Percentiles rank a stretch among this genome's conserved stretches.
Evolutionary conservation across 2,113 vertebrate genomes (phyloP).

Genomic region (Pelodiscus sinensis): DNA sequence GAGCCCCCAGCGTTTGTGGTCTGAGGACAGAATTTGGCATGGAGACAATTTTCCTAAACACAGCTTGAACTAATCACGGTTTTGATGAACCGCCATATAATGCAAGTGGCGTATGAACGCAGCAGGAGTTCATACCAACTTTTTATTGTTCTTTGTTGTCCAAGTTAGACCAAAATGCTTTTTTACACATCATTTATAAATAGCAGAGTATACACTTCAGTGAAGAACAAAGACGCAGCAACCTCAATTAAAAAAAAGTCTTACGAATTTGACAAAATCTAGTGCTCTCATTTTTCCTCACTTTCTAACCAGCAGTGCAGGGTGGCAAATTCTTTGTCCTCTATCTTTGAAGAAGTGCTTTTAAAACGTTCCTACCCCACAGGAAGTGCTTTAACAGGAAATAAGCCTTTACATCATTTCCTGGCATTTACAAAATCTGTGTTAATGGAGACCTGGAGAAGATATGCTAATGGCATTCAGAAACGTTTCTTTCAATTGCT

Average conservation of each 20-base stretch:
- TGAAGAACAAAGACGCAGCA: constrained; percentile 23
- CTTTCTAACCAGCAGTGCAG: constrained; percentile 4
- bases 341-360: constrained; percentile 58
- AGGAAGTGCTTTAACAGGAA: constrained; percentile 67
- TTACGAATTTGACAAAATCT: constrained; percentile 19
- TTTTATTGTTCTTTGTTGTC: constrained; percentile 40
- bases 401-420: constrained; percentile 32
- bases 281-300: constrained; percentile 1
- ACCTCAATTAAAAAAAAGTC: not conserved
- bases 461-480: not conserved
- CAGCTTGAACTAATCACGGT: constrained; percentile 14
- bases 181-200: constrained; percentile 42
- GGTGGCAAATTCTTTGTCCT: not conserved
- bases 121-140: constrained; percentile 10
- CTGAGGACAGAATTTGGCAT: constrained; percentile 23
- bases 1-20: not conserved
- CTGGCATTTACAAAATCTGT: rapidly evolving
- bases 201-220: constrained; percentile 19
- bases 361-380: not conserved
- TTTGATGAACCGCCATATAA: constrained; percentile 33
- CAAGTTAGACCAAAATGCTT: not conserved
- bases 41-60: not conserved
- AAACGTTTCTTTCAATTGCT: not conserved
- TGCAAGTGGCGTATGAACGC: constrained; percentile 31
- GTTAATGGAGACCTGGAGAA: not conserved